A percentile compares a stretch with the other conserved stretches of the same genome.
Evolutionary conservation across 2,888 invertebrate species (phyloP).

Genomic region (Drepanosiphum platanoidis): DNA sequence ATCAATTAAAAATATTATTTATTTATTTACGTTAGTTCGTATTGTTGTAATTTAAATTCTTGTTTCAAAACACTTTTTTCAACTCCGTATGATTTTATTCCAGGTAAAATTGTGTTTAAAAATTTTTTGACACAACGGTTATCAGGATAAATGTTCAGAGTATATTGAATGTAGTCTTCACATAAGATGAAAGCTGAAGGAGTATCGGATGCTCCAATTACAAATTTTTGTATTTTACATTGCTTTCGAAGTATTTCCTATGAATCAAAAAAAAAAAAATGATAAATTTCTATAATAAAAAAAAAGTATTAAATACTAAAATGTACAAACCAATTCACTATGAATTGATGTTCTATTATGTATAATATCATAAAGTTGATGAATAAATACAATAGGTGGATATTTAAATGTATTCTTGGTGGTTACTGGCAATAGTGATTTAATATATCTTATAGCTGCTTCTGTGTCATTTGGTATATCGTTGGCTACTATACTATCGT

Average conservation of each 20-base stretch:
- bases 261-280: background rate
- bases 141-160: slow-evolving; percentile 34
- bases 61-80: slow-evolving; percentile 33
- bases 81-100: slow-evolving; percentile 51
- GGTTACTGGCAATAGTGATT: slow-evolving; percentile 39
- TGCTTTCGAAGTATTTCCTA: slow-evolving; percentile 59
- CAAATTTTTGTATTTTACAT: slow-evolving; percentile 62
- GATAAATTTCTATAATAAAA: background rate
- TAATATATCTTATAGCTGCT: slow-evolving; percentile 62
- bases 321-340: slow-evolving; percentile 60
- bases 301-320: background rate
- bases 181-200: slow-evolving; percentile 57
- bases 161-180: slow-evolving; percentile 57
- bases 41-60: slow-evolving; percentile 48
- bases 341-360: slow-evolving; percentile 59
- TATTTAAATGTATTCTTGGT: slow-evolving; percentile 28
- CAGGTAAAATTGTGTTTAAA: slow-evolving; percentile 37
- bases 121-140: slow-evolving; percentile 36
- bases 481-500: slow-evolving; percentile 26
- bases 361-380: slow-evolving; percentile 61
- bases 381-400: slow-evolving; percentile 61
- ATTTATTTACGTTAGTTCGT: slow-evolving; percentile 47
- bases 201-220: slow-evolving; percentile 52
- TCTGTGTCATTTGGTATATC: slow-evolving; percentile 62
- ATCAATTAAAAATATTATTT: background rate